Evolutionary conservation across 92 coral and sea anemone species (phyloP).

Genomic region (Zoanthus sociatus): DNA sequence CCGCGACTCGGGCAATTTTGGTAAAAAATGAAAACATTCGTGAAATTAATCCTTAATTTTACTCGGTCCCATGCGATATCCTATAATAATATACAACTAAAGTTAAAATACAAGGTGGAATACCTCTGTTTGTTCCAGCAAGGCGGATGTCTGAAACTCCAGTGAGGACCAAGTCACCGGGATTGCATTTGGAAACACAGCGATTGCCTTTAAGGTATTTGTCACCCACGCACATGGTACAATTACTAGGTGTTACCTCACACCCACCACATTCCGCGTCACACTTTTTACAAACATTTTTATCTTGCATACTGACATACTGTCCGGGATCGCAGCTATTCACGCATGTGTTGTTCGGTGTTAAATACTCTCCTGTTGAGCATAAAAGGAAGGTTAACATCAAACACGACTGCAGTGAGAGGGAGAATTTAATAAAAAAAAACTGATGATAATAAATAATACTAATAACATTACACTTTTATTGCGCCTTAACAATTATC

Average conservation of each 20-base stretch:
- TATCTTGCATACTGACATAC: slow-evolving; percentile 19
- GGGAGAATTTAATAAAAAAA: no score
- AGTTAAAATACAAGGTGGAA: neutral
- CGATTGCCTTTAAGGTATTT: slow-evolving; percentile 33
- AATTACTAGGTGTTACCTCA: slow-evolving; percentile 45
- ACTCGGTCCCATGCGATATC: no score
- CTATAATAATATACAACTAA: no score
- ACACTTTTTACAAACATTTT: slow-evolving; percentile 55
- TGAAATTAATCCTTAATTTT: no score
- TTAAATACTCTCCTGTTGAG: slow-evolving; percentile 27
- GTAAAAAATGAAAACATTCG: no score
- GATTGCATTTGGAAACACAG: slow-evolving; percentile 54
- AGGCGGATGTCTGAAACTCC: slow-evolving; percentile 81
- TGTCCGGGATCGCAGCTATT: slow-evolving; percentile 66
- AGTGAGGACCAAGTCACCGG: slow-evolving; percentile 52
- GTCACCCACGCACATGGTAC: slow-evolving; percentile 59
- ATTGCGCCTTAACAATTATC: no score
- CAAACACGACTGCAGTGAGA: no score
- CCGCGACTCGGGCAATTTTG: no score
- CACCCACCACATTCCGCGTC: slow-evolving; percentile 64
- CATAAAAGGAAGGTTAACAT: neutral
- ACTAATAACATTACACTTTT: no score
- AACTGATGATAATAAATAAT: no score
- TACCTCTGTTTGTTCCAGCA: slow-evolving; percentile 65
- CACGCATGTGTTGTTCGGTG: slow-evolving; percentile 64